These are phyloP conservation scores for Edolisoma coerulescens DNA, from an alignment of 2,113 vertebrate genomes.

Conservation along the genomic window DNA sequence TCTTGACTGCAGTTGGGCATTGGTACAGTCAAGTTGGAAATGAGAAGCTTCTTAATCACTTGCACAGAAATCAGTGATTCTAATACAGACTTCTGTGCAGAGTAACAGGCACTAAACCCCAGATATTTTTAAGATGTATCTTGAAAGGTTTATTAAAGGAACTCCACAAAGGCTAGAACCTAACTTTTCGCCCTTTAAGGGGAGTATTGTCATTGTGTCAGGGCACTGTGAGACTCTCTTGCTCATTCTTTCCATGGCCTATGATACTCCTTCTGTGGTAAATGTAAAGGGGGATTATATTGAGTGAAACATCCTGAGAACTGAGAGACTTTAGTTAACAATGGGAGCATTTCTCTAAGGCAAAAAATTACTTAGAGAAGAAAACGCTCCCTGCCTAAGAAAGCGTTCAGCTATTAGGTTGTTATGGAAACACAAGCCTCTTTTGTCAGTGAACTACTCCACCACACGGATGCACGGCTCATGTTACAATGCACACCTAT, in stretches of 20 bases:
- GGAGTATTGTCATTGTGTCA: background rate
- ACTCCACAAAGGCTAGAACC: background rate
- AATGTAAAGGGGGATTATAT: background rate
- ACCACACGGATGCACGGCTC: background rate
- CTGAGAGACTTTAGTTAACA: background rate
- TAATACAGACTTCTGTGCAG: background rate
- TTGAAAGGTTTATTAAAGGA: background rate
- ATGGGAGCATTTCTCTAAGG: background rate
- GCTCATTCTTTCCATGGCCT: background rate
- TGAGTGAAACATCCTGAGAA: background rate
- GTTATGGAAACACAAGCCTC: background rate
- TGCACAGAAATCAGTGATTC: background rate
- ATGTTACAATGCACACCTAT: rapidly evolving
- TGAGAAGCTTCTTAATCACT: background rate
- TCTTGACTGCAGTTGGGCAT: background rate
- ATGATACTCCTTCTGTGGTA: background rate
- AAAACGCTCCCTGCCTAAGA: background rate
- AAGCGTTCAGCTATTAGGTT: background rate
- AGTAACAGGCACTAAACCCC: background rate
- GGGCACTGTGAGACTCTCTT: background rate
- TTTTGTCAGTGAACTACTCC: background rate
- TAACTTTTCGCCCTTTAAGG: background rate
- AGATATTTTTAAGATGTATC: background rate
- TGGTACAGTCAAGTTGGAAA: background rate
- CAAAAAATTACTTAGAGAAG: background rate